These are phyloP conservation scores for Elysia crispata DNA, from an alignment of 2,888 invertebrate genomes.

Conservation along the genomic window DNA sequence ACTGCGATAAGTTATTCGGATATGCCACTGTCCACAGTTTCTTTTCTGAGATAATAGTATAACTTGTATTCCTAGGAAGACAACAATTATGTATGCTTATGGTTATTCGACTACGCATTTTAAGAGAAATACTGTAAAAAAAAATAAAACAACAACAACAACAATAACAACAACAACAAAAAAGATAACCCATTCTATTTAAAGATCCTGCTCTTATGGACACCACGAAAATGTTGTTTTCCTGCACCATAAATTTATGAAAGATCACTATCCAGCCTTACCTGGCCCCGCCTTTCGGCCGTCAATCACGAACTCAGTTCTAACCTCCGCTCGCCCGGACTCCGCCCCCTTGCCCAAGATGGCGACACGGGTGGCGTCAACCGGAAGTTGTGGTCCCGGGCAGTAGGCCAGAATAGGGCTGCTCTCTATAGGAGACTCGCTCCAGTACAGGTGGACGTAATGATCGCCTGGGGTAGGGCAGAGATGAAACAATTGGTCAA, in stretches of 20 bases:
- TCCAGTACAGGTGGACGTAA: slow-evolving; percentile 87
- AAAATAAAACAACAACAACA: too few relatives aligned
- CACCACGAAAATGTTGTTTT: not conserved
- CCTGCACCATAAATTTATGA: not conserved
- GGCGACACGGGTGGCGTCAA: slow-evolving; percentile 72
- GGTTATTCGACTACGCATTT: too few relatives aligned
- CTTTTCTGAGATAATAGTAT: too few relatives aligned
- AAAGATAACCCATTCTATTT: too few relatives aligned
- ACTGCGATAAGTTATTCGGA: too few relatives aligned
- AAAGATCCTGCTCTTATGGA: too few relatives aligned
- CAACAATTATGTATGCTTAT: too few relatives aligned
- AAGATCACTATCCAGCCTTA: slow-evolving; percentile 56
- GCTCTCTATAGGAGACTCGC: slow-evolving; percentile 85
- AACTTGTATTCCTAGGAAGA: too few relatives aligned
- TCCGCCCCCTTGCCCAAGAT: slow-evolving; percentile 93
- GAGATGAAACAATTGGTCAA: not conserved
- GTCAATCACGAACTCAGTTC: slow-evolving; percentile 95
- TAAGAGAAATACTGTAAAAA: too few relatives aligned
- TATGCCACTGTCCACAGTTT: too few relatives aligned
- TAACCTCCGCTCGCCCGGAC: slow-evolving; percentile 92
- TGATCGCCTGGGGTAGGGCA: slow-evolving; percentile 84
- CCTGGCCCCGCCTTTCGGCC: slow-evolving; percentile 86
- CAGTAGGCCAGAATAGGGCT: slow-evolving; percentile 83
- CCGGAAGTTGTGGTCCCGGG: slow-evolving; percentile 66
- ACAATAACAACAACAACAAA: too few relatives aligned